Evolutionary conservation across 2,888 invertebrate genomes (phyloP), one percentile per base, ranked within the genome.

Genomic region (Coenonympha glycerion): DNA sequence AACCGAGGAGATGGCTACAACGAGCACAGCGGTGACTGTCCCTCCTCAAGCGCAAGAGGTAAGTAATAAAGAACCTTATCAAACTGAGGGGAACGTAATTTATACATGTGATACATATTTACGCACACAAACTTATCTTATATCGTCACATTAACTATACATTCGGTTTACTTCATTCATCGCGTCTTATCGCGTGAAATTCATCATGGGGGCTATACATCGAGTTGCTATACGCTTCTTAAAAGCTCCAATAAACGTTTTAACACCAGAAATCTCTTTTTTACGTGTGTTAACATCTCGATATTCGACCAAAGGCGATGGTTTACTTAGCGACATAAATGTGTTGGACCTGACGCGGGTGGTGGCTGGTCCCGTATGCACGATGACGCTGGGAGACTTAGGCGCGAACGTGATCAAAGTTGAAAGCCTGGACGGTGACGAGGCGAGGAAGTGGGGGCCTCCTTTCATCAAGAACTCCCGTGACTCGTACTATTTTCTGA

Each of bases 361-460:
- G 31, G 90, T 98, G 2, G 98, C 98, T 15, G 98, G 98, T 0
- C 98, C 98, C 0, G 95, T 93, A 71, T 97, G 97, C 73, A 94
- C 97, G 0, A 97, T 97, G 97, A 90, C 96, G 47, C 84, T 99
- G 16, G 94, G 95, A 1, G 98, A 98, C 82, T 84, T 97, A 53
- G 98, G 98, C 0, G 98, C 98, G 0, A 95, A 97, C 69, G 90
- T 98, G 1, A 92, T 96, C 40, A 98, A 98, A 89, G 91, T 99
- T 30, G 98, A 99, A 74, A 91, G 91, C 60, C 93, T 96, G 0
- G 91, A 89, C 0, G 81, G 83, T 1, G 98, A 98, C 74, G 98
- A 98, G 66, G 91, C 95, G 0, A 88, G 98, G 42, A 91, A 91
- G 55, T 99, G 98, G 97, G 97, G 96, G 0, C 98, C 98, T 0